Conservation (phyloP, 1,140 invertebrate genomes). For the Cotesia vestalis region DNA sequence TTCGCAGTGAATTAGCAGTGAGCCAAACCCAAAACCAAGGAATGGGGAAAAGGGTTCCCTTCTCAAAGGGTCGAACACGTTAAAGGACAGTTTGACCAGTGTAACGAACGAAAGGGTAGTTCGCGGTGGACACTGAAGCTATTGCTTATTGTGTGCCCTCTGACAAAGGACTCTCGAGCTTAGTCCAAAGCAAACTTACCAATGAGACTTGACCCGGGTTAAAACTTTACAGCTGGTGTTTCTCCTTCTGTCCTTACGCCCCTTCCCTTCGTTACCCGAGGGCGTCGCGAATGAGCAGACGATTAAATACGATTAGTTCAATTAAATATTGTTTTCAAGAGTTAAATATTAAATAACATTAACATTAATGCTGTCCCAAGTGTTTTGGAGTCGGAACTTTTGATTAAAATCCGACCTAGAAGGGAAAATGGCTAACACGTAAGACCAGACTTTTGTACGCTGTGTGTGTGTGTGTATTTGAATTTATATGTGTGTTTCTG, state of each 20-base stretch:
- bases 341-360: not conserved
- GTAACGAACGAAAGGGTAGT: constrained; percentile 24
- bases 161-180: constrained; percentile 12
- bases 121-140: not conserved
- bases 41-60: not conserved
- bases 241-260: not conserved
- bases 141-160: constrained; percentile 13
- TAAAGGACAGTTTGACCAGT: constrained; percentile 31
- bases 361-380: not conserved
- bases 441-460: not conserved
- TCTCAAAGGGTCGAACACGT: constrained; percentile 16
- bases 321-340: constrained; percentile 3
- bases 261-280: not conserved
- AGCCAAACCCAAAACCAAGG: no score
- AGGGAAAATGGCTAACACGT: not conserved
- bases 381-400: not conserved
- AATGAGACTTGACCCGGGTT: constrained; percentile 14
- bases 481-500: not conserved
- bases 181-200: constrained; percentile 3
- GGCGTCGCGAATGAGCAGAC: not conserved
- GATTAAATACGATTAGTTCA: constrained; percentile 7
- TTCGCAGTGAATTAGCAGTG: no score
- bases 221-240: constrained; percentile 6
- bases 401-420: not conserved
- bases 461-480: no score